Base-by-base conservation (phyloP, 1,140 invertebrate species). In the Nilaparvata lugens region DNA sequence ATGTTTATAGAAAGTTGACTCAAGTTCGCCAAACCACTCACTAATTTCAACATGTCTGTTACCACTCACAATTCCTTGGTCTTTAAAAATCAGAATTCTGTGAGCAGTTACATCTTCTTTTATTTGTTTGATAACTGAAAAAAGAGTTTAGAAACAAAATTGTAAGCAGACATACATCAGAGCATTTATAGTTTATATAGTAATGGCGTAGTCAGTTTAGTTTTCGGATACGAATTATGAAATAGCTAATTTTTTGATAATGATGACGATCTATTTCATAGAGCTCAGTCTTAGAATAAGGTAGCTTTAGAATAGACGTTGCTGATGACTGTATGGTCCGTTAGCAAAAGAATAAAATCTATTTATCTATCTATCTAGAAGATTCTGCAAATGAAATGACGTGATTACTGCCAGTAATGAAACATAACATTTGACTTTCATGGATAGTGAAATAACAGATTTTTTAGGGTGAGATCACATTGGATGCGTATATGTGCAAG, bases 1-100 rank as follows among this genome's bases (percentile, higher is more conserved):
- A 65, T 79, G 77, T 62, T 75, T 76, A 65, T 76, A 77, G 64
- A 79, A 78, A 31, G 76, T 78, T 2, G 75, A 78, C 55, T 79
- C 76, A 25, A 77, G 65, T 45, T 77, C 73, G 11, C 75, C 76
- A 66, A 79, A 78, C 76, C 76, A 79, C 65, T 70, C 70, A 52
- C 73, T 74, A n/a, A 79, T 77, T 62, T 77, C 74, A 14, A 78
- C 76, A 64, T 79, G 77, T 43, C 73, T 66, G 11, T 74, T 62
- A 2, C 72, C 75, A 62, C 67, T 72, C 7, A 79, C 64, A 0
- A 71, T 43, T 18, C 75, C 75, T 70, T 78, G 76, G 56, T 78
- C 70, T 71, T 73, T 76, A 61, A 78, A 77, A 54, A 78, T 70
- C 25, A 78, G 56, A 0, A 78, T 57, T 42, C 72, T 60, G 59